These are phyloP conservation scores for Naso thynnoides DNA, from an alignment of 2,797 vertebrate genomes.

Conservation along the genomic window DNA sequence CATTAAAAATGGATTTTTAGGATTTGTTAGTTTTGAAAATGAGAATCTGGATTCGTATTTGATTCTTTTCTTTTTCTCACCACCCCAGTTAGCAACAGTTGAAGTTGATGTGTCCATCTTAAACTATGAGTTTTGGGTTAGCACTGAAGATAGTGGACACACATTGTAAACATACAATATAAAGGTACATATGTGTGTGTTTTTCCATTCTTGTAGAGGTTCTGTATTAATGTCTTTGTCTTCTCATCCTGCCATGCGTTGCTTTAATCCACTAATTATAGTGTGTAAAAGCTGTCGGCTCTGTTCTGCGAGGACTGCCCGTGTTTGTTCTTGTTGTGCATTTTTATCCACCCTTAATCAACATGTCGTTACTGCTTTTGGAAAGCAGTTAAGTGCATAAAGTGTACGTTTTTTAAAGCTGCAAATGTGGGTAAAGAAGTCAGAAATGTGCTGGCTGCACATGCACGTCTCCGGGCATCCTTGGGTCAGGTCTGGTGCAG, in stretches of 20 bases:
- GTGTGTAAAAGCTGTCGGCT: not conserved
- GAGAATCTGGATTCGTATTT: too few relatives aligned
- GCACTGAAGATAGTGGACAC: not conserved
- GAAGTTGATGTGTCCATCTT: not conserved
- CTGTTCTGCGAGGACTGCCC: constrained; percentile 1
- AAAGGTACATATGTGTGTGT: not conserved
- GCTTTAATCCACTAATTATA: not conserved
- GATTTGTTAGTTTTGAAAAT: too few relatives aligned
- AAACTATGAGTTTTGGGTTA: not conserved
- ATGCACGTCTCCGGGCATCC: not conserved
- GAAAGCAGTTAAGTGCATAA: not conserved
- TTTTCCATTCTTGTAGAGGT: not conserved
- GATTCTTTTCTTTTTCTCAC: too few relatives aligned
- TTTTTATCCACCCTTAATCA: not conserved
- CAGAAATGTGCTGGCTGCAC: not conserved
- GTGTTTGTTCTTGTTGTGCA: constrained; percentile 13
- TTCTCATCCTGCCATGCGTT: not conserved
- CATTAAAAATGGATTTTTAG: too few relatives aligned
- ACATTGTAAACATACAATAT: too few relatives aligned
- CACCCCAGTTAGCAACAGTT: too few relatives aligned
- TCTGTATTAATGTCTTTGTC: not conserved
- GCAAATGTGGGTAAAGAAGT: not conserved
- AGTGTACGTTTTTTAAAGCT: not conserved
- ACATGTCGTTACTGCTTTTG: not conserved
- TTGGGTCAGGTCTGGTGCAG: constrained; percentile 1